Evolutionary conservation across 2,888 invertebrate genomes (phyloP).

Genomic region (Dastarcus helophoroides): DNA sequence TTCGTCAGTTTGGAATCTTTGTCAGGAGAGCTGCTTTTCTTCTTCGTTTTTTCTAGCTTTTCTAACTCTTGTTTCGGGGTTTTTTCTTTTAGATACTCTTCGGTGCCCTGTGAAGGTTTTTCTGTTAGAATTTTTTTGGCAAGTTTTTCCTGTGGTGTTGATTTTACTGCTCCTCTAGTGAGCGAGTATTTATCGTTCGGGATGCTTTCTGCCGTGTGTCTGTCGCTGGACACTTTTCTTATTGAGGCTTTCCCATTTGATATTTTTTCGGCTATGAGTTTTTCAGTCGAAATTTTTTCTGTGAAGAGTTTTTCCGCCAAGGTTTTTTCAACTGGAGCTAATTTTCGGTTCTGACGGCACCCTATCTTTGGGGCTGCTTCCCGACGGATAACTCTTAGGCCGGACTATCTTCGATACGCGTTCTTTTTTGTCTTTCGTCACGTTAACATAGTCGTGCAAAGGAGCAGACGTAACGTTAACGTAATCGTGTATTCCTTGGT

Average conservation of each 20-base stretch:
- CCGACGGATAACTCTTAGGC: conserved; percentile 46
- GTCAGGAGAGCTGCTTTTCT: conserved; percentile 40
- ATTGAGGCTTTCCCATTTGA: conserved; percentile 3
- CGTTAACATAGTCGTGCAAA: conserved; percentile 25
- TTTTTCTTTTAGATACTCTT: too few species aligned
- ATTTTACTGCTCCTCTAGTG: too few species aligned
- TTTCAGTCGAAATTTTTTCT: too few species aligned
- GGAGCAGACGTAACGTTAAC: conserved; percentile 6
- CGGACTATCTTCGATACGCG: conserved; percentile 40
- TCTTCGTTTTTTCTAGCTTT: conserved; percentile 32
- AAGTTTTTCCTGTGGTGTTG: conserved; percentile 2
- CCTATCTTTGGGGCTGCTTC: conserved; percentile 29
- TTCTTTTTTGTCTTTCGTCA: conserved; percentile 25
- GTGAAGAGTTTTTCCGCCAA: too few species aligned
- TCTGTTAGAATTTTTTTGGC: background rate
- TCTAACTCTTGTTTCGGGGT: too few species aligned
- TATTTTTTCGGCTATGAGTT: background rate
- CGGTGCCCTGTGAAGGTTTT: too few species aligned
- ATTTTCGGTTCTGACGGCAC: conserved; percentile 20
- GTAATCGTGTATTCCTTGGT: conserved; percentile 3
- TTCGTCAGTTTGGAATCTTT: conserved; percentile 44
- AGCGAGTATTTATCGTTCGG: too few species aligned
- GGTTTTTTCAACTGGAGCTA: conserved; percentile 11
- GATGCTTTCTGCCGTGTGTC: conserved; percentile 7
- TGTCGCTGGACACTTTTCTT: conserved; percentile 5